Evolutionary conservation across 2,797 vertebrate genomes (phyloP), one percentile per base, ranked within the genome.

Genomic region (Falco rusticolus): DNA sequence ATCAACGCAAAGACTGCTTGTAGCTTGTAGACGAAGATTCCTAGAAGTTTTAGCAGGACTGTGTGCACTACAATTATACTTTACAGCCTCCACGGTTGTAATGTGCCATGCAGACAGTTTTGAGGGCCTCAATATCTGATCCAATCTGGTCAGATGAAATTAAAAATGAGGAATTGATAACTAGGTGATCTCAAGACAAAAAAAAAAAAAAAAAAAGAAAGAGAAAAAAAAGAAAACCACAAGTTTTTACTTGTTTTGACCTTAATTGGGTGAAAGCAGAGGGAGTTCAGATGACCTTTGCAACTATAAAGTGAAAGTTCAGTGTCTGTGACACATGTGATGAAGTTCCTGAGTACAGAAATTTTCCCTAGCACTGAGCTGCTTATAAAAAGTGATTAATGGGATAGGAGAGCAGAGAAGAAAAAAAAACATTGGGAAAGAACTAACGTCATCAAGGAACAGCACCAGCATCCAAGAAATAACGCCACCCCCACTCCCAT

Each of bases 401-500:
- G 6, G 24, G 9, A 26, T 34, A 50, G 51, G 9, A 74, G 11
- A 78, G 20, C 21, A 65, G 34, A 15, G 9, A 5, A 26, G 28
- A 34, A 34, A 7, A 19, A 19, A 53, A 72, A 63, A 17, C 7
- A 26, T 4, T 65, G 45, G 6, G 7, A 50, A 85, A 45, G 13
- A 29, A 31, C 16, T 37, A 33, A 43, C 70, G 11, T 47, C 6
- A 45, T 61, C 29, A 70, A 59, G 50, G 22, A 77, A 70, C 22
- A 77, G 34, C 25, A 84, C 22, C n/a, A 59, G 9, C 17, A 78
- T 9, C 11, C 26, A 47, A 63, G 25, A 84, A 50, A 45, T 3
- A 28, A n/a, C 14, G 80, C 0, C 0, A 60, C 59, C 2, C 2
- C 0, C 41, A 3, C 9, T 2, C 12, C 9, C 3, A 5, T 41